Evolutionary conservation across 2,888 invertebrate genomes (phyloP), one percentile per base, ranked within the genome.

Genomic region (Therioaphis trifolii): DNA sequence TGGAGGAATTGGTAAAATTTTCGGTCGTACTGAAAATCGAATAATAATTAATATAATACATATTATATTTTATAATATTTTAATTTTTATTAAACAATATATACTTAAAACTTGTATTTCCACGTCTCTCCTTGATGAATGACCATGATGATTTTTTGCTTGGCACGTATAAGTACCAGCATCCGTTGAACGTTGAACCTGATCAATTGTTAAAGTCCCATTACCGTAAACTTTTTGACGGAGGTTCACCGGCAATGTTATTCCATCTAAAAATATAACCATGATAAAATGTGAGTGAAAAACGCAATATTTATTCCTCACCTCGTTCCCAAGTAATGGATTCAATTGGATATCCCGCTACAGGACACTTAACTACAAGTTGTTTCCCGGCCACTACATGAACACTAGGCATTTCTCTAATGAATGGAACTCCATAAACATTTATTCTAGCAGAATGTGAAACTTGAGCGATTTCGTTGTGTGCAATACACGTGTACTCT

Each of bases 251-350:
- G 91, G 91, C 40, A 91, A 88, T 55, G 87, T 86, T n/a, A 87
- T 87, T 2, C 89, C 89, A 84, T 89, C 91, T 90, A 86, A 43
- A 85, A 84, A 35, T n/a, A 84, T 12, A 24, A 55, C 0, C 46
- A 35, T 29, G 49, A 40, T 52, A 21, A 58, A 61, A 76, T 63
- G 61, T 61, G n/a, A 14, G 52, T 29, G 18, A 11, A 55, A 18
- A 66, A n/a, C 49, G 35, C 15, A 29, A 79, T 52, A 49, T 15
- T 14, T 40, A 88, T 71, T 35, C 55, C 90, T 90, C 89, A 95
- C 95, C 95, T 91, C 95, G 92, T 89, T 96, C 96, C 97, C 97
- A 97, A 29, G 93, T 93, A 87, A 96, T 94, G 86, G 93, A 92
- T 88, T 95, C 94, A 86, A 96, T 95, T 40, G 96, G 96, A 89